Conservation (phyloP, 2,797 vertebrate species). For the Typhlichthys eigenmanni region DNA sequence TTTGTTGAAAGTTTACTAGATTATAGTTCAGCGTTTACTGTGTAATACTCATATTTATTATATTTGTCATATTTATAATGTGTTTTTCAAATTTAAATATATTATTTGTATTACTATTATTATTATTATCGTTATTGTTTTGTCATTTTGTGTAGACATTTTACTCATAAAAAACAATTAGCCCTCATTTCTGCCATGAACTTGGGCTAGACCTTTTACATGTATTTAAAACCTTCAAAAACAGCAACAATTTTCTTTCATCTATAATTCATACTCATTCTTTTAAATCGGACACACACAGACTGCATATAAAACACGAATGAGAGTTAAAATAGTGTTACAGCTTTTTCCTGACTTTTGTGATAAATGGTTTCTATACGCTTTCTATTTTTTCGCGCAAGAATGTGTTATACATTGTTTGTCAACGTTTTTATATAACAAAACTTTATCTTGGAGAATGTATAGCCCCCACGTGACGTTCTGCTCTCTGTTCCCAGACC, state of each 20-base stretch:
- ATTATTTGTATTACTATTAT: not conserved
- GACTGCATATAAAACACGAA: not conserved
- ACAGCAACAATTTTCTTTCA: not conserved
- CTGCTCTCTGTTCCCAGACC: conserved; percentile 73
- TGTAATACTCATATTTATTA: not conserved
- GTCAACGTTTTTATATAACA: not conserved
- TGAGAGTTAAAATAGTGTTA: conserved; percentile 5
- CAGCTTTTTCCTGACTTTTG: conserved; percentile 2
- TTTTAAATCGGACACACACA: conserved; percentile 1
- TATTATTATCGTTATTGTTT: not conserved
- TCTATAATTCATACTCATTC: conserved; percentile 3
- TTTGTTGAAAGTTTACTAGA: not conserved
- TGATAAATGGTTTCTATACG: not conserved
- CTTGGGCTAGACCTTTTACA: too few relatives aligned
- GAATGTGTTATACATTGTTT: too few relatives aligned
- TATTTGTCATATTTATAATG: not conserved
- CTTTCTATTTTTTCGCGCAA: too few relatives aligned
- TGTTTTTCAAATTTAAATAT: not conserved
- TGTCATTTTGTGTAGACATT: not conserved
- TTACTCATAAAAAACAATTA: not conserved
- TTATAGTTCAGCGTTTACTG: not conserved
- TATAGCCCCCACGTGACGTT: conserved; percentile 6
- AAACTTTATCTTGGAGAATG: not conserved
- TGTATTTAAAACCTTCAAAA: too few relatives aligned
- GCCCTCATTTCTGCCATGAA: too few relatives aligned